Evolutionary conservation across 2,797 vertebrate genomes (phyloP).

Genomic region (Sebastes umbrosus): DNA sequence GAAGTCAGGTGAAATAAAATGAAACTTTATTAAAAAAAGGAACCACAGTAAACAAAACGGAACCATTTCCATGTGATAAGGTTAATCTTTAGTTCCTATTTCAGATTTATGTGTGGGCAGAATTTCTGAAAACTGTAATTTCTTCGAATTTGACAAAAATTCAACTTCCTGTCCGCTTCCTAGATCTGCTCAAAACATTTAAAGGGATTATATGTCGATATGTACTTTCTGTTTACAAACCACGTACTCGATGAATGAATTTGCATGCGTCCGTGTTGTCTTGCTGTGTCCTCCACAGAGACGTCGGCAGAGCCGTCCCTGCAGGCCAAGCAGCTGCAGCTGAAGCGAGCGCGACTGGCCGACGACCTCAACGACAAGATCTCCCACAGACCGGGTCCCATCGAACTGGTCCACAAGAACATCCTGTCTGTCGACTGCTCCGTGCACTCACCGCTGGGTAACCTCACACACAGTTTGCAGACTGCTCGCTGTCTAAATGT

Average conservation of each 20-base stretch:
- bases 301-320: constrained; percentile 82
- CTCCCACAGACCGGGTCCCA: constrained; percentile 93
- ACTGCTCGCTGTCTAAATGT: neutral
- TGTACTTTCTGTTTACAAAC: neutral
- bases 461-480: neutral
- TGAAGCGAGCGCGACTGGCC: constrained; percentile 93
- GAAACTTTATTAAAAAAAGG: neutral
- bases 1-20: too few relatives aligned
- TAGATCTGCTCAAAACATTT: neutral
- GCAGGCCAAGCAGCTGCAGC: constrained; percentile 91
- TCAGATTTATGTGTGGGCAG: neutral
- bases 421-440: constrained; percentile 81
- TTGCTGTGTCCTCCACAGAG: constrained; percentile 50
- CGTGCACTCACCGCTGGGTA: constrained; percentile 68
- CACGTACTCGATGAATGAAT: neutral
- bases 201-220: neutral
- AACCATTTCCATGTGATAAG: neutral
- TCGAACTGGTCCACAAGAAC: constrained; percentile 96
- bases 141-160: neutral
- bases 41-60: neutral
- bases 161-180: neutral
- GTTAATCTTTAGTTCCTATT: neutral
- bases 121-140: neutral
- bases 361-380: constrained; percentile 98
- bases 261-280: neutral